Evolutionary conservation across 64 coral and sea anemone genomes (phyloP).

Genomic region (Hydrozoanthus tunicans): DNA sequence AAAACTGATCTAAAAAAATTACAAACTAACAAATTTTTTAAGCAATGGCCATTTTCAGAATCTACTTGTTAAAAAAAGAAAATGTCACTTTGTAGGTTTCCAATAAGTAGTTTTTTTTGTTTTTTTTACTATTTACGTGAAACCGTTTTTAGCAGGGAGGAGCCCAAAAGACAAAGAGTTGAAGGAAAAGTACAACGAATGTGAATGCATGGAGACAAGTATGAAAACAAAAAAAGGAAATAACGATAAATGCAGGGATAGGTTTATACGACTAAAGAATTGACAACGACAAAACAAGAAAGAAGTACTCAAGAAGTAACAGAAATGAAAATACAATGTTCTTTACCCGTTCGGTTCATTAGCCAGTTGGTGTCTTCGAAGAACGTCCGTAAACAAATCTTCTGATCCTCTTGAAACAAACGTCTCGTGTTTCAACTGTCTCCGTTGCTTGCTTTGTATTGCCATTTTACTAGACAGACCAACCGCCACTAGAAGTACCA

Average conservation of each 20-base stretch:
- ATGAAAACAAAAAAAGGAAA: background rate
- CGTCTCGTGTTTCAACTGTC: background rate
- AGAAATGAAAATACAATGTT: background rate
- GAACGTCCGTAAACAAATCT: conserved; percentile 29
- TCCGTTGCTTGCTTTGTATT: conserved; percentile 1
- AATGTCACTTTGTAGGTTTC: too few species aligned
- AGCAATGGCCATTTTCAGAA: too few species aligned
- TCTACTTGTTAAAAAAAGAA: too few species aligned
- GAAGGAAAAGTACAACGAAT: too few species aligned
- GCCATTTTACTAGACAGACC: background rate
- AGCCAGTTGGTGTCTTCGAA: conserved; percentile 26
- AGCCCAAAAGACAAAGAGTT: too few species aligned
- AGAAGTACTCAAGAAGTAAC: background rate
- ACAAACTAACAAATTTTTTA: too few species aligned
- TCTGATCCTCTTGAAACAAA: background rate
- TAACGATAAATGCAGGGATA: background rate
- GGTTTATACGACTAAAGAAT: background rate
- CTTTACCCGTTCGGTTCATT: conserved; percentile 1
- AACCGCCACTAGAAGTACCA: background rate
- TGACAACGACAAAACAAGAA: background rate
- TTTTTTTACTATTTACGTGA: too few species aligned
- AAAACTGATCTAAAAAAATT: too few species aligned
- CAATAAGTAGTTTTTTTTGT: too few species aligned
- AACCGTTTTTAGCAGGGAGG: too few species aligned
- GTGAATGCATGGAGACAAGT: background rate